phyloP scores from a whole-genome alignment of 35 echinoderm and acorn worm species.

The Ophiothrix spiculata region DNA sequence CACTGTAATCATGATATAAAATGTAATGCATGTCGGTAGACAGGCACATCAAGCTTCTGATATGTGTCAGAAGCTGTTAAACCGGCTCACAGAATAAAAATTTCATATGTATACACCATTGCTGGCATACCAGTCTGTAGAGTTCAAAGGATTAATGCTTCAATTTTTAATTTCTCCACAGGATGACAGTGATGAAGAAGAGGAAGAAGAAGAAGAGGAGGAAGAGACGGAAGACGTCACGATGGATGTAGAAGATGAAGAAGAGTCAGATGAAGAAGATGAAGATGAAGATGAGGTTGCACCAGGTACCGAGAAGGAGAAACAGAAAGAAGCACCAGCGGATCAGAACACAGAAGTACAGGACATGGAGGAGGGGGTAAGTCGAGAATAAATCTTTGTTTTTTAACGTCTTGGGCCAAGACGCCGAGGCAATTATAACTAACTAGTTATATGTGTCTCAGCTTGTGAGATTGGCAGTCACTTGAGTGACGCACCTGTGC shows the following conservation, averaged over 20 bases:
- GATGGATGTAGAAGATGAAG: constrained; percentile 44
- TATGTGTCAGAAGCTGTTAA: neutral
- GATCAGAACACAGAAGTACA: constrained; percentile 91
- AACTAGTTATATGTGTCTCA: too few relatives aligned
- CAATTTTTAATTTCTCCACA: too few relatives aligned
- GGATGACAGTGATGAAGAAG: constrained; percentile 25
- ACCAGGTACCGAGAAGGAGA: constrained; percentile 40
- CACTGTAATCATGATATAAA: neutral
- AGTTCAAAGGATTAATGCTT: too few relatives aligned
- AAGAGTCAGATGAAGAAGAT: constrained; percentile 55
- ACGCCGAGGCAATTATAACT: too few relatives aligned
- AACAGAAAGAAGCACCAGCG: constrained; percentile 21
- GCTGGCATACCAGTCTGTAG: too few relatives aligned
- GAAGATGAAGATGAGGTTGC: constrained; percentile 31
- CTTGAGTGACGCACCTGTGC: too few relatives aligned
- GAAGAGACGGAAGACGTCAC: constrained; percentile 79
- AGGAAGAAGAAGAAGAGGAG: constrained; percentile 77
- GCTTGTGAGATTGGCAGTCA: too few relatives aligned
- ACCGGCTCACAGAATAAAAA: too few relatives aligned
- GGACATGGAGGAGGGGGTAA: constrained; percentile 97
- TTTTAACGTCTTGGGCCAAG: neutral
- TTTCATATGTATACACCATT: too few relatives aligned
- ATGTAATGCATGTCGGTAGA: neutral
- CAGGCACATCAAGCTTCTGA: too few relatives aligned
- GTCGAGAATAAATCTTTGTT: neutral